Evolutionary conservation across 2,113 vertebrate genomes (phyloP).

Genomic region (Pleuronectes platessa): DNA sequence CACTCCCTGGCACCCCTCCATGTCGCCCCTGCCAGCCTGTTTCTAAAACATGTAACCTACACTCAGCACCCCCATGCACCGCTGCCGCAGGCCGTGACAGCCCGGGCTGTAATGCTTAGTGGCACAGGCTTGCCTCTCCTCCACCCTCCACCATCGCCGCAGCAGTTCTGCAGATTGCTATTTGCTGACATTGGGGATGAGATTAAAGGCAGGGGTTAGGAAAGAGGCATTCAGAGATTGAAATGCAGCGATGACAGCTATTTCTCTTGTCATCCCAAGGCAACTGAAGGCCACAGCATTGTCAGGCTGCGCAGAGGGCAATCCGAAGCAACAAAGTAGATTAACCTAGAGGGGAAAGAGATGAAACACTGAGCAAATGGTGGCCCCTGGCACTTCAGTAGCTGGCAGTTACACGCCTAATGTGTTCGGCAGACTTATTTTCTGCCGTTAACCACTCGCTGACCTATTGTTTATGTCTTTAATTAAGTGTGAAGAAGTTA

Average conservation of each 20-base stretch:
- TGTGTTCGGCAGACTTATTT: slow-evolving; percentile 49
- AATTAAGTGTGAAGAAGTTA: slow-evolving; percentile 64
- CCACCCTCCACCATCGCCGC: slow-evolving; percentile 58
- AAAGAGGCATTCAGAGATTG: slow-evolving; percentile 69
- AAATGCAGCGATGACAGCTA: slow-evolving; percentile 69
- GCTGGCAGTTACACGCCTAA: slow-evolving; percentile 52
- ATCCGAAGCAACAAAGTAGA: slow-evolving; percentile 61
- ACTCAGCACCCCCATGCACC: slow-evolving; percentile 37
- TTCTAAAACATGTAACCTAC: slow-evolving; percentile 77
- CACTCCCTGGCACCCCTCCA: slow-evolving; percentile 50
- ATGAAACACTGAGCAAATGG: slow-evolving; percentile 48
- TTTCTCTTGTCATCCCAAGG: slow-evolving; percentile 64
- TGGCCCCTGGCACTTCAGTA: slow-evolving; percentile 40
- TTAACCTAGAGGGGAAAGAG: slow-evolving; percentile 58
- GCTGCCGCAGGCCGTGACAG: slow-evolving; percentile 63
- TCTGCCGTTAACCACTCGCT: slow-evolving; percentile 39
- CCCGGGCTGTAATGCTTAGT: slow-evolving; percentile 69
- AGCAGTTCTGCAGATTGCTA: slow-evolving; percentile 72
- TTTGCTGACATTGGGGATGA: slow-evolving; percentile 78
- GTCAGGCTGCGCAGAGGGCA: slow-evolving; percentile 48
- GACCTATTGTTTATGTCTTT: slow-evolving; percentile 59
- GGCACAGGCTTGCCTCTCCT: slow-evolving; percentile 68
- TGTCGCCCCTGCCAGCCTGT: slow-evolving; percentile 65
- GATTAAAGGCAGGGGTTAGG: slow-evolving; percentile 70
- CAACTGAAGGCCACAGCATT: slow-evolving; percentile 56